Evolutionary conservation across 2,797 vertebrate species (phyloP), one percentile per base, ranked within the genome.

Genomic region (Emys orbicularis): DNA sequence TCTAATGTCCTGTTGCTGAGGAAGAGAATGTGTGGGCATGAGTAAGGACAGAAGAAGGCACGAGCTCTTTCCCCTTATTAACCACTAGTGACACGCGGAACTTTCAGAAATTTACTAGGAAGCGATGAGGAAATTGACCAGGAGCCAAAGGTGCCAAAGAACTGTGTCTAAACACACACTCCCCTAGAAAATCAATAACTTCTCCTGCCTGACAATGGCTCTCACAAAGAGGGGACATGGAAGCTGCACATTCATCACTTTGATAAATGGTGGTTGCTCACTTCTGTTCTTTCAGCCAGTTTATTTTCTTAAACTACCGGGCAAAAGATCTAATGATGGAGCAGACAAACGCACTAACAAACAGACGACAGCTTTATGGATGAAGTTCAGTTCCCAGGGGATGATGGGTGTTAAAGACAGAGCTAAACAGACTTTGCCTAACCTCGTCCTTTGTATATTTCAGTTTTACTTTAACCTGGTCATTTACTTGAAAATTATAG

Each of bases 341-440:
- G 85, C 92, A 25, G 96, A 91, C 95, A 92, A 95, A 97, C 94
- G 91, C 85, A 79, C 68, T 96, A 94, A 97, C 87, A 95, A 96
- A 96, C 96, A 97, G 96, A 90, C 95, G 96, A 97, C 96, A 96
- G 96, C 92, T 97, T 97, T 97, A 96, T 96, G 93, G 95, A 95
- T 92, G 92, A 84, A 56, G 79, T 79, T 84, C 81, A 41, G 84
- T 87, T 97, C 90, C 79, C 74, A 44, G 91, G 88, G 44, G 74
- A 79, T 94, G 91, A 76, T 52, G 27, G 34, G 49, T 41, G 92
- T 87, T 81, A 93, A 91, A 96, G 94, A 56, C 79, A 29, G 2
- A 85, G 50, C n/a, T 65, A 54, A 1, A 10, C 3, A 27, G 34
- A 81, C 11, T 80, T 87, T 79, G 6, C 72, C 79, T n/a, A 0